These are phyloP conservation scores for Grantiella picta DNA, from an alignment of 2,113 vertebrate genomes.

Conservation along the genomic window DNA sequence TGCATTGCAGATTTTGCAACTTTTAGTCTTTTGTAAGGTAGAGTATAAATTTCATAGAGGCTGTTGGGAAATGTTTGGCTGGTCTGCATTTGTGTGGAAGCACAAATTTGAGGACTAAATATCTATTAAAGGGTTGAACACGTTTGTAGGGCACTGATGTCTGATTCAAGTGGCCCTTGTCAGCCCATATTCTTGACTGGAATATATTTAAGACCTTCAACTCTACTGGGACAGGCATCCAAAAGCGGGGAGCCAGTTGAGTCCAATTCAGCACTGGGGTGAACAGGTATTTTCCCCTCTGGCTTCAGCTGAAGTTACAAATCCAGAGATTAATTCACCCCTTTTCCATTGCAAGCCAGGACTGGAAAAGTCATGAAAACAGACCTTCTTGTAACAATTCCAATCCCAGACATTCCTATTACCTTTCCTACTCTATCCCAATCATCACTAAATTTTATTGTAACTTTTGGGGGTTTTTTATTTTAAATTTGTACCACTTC, in stretches of 20 bases:
- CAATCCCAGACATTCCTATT: not conserved
- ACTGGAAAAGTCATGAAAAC: not conserved
- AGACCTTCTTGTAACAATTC: not conserved
- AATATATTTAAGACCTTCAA: not conserved
- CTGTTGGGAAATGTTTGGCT: constrained; percentile 24
- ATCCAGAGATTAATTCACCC: not conserved
- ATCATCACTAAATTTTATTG: not conserved
- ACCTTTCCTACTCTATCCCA: not conserved
- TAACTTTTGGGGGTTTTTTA: not conserved
- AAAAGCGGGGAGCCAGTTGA: accelerated
- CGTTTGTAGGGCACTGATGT: not conserved
- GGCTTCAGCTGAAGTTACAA: not conserved
- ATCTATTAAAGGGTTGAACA: not conserved
- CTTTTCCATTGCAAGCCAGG: not conserved
- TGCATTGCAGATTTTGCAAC: constrained; percentile 43
- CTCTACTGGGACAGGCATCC: not conserved
- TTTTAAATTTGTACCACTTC: not conserved
- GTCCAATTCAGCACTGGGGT: not conserved
- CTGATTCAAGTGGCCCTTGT: not conserved
- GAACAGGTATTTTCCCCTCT: not conserved
- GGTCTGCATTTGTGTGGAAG: not conserved
- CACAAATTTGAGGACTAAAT: not conserved
- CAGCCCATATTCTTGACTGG: not conserved
- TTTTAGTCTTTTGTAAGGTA: constrained; percentile 40
- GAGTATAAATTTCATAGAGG: not conserved